Conservation (phyloP, 2,888 invertebrate species). For the Ormyrus rosae region DNA sequence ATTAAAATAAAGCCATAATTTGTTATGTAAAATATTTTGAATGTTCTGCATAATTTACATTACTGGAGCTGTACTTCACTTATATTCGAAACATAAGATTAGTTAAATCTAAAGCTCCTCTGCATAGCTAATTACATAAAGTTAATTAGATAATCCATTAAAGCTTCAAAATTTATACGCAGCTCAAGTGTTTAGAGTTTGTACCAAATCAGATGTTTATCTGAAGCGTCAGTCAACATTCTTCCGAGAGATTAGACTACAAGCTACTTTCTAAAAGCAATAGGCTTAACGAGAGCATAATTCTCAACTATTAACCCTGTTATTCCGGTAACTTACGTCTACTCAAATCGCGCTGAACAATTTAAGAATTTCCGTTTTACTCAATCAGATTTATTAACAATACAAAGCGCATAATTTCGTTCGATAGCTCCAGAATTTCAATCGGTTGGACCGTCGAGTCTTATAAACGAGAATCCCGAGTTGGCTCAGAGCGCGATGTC, state of each 20-base stretch:
- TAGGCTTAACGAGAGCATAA: not conserved
- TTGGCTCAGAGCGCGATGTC: too few species aligned
- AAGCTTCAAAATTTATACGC: conserved; percentile 29
- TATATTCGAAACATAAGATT: too few species aligned
- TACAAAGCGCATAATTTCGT: too few species aligned
- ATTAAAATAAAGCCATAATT: not conserved
- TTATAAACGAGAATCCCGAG: too few species aligned
- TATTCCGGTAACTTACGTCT: too few species aligned
- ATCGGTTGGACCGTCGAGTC: too few species aligned
- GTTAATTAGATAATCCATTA: conserved; percentile 36
- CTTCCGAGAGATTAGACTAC: not conserved
- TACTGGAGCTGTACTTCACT: too few species aligned
- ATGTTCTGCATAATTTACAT: too few species aligned
- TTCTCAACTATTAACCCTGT: too few species aligned
- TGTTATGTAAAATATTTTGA: not conserved
- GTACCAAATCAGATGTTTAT: not conserved
- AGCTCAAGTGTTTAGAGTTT: conserved; percentile 21
- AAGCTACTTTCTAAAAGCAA: not conserved
- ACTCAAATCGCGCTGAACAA: not conserved
- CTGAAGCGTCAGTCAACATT: conserved; percentile 6
- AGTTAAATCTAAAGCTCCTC: not conserved
- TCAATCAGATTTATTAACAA: too few species aligned
- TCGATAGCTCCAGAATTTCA: too few species aligned
- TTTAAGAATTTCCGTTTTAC: not conserved
- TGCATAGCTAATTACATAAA: conserved; percentile 14